Evolutionary conservation across 2,888 invertebrate genomes (phyloP), one percentile per base, ranked within the genome.

Genomic region (Lithophane semibrunnea): DNA sequence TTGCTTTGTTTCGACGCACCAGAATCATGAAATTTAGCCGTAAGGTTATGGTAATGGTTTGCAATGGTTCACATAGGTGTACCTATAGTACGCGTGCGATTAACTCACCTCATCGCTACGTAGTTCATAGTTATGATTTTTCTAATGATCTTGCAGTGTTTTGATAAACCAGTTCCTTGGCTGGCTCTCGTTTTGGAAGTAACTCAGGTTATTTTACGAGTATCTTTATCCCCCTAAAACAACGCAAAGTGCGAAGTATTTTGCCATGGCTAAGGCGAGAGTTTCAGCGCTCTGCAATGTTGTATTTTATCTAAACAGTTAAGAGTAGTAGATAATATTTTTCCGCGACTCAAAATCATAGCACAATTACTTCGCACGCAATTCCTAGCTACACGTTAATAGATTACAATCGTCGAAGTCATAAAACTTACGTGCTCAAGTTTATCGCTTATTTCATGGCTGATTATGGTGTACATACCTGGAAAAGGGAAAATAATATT

Each of bases 391-490:
- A 29, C 37, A 56, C 21, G 18, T 42, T 68, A 64, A 49, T 75
- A 70, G 52, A 80, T 66, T 80, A 66, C 21, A 56, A 37, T 44
- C 44, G n/a, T 60, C 42, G 4, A 67, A 67, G 29, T 65, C 16
- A 64, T 73, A 71, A 72, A 82, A 82, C 83, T 85, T 72, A 85
- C 83, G 12, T 85, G 69, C 54, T 74, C 24, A 47, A 52, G 37
- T 76, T 80, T 76, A 80, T 76, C 4, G 73, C n/a, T 78, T 49
- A 65, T 82, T 77, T 82, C 68, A 78, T 13, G 52, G 58, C 21
- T 69, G 78, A 78, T 78, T 74, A 65, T 54, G n/a, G 24, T 56
- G 69, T 72, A 82, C 83, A 58, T 82, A 85, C 83, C 83, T 84
- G 83, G n/a, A 84, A 85, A 69, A 82, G 58, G 75, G 42, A 78